Percentiles rank a stretch among this genome's conserved stretches.
Evolutionary conservation across 2,113 vertebrate genomes (phyloP).

Genomic region (Antigone vipio): DNA sequence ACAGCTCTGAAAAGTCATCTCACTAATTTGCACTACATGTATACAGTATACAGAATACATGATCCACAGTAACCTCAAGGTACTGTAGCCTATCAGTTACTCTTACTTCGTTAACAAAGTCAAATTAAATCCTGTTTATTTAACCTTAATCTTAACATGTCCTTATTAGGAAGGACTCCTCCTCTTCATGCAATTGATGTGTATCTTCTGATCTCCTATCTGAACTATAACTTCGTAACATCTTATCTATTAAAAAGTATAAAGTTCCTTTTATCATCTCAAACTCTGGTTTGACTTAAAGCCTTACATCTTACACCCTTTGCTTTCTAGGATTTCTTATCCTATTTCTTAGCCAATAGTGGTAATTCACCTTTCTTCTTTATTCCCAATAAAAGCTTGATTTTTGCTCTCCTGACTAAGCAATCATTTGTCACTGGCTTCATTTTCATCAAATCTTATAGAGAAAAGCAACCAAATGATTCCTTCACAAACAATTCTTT

Average conservation of each 20-base stretch:
- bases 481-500: not conserved
- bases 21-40: not conserved
- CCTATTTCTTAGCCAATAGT: not conserved
- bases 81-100: not conserved
- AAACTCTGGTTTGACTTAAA: not conserved
- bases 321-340: not conserved
- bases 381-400: not conserved
- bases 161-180: not conserved
- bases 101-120: not conserved
- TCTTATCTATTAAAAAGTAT: not conserved
- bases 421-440: not conserved
- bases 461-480: not conserved
- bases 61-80: not conserved
- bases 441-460: not conserved
- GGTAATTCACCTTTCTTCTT: not conserved
- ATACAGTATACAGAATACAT: not conserved
- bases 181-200: not conserved
- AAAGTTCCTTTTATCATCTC: not conserved
- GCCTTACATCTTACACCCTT: not conserved
- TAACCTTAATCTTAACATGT: not conserved
- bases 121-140: not conserved
- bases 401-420: not conserved
- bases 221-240: not conserved
- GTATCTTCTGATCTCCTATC: not conserved
- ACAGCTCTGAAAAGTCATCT: not conserved